Evolutionary conservation across 2,113 vertebrate genomes (phyloP).

Genomic region (Cephalopholis sonnerati): DNA sequence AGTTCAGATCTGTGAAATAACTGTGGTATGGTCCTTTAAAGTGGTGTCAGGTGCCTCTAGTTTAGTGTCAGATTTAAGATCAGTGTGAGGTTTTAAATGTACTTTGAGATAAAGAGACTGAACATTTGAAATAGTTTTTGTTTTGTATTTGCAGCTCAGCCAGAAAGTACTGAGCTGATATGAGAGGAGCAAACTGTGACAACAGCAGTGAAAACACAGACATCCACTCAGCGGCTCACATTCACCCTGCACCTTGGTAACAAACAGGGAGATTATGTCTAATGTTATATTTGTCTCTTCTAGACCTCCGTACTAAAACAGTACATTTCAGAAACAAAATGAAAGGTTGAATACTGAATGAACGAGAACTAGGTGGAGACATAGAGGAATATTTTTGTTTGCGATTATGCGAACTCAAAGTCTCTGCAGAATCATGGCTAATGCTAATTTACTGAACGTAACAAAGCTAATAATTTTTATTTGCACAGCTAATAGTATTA

Average conservation of each 20-base stretch:
- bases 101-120: background rate
- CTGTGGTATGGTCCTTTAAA: conserved; percentile 14
- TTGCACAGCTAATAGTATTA: background rate
- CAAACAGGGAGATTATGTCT: background rate
- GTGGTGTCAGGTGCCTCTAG: background rate
- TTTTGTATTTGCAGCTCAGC: conserved; percentile 55
- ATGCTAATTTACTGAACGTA: background rate
- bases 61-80: background rate
- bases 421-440: background rate
- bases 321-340: background rate
- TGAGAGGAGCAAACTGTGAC: conserved; percentile 54
- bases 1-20: background rate
- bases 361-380: background rate
- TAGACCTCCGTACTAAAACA: background rate
- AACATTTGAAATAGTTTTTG: background rate
- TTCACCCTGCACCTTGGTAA: background rate
- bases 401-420: background rate
- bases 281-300: background rate
- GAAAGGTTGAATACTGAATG: background rate
- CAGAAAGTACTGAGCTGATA: conserved; percentile 23
- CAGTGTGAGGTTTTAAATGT: background rate
- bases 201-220: conserved; percentile 14
- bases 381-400: no score
- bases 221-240: conserved; percentile 50
- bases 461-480: background rate